Evolutionary conservation across 1,140 invertebrate species (phyloP), one percentile per base, ranked within the genome.

Genomic region (Streblospio benedicti): DNA sequence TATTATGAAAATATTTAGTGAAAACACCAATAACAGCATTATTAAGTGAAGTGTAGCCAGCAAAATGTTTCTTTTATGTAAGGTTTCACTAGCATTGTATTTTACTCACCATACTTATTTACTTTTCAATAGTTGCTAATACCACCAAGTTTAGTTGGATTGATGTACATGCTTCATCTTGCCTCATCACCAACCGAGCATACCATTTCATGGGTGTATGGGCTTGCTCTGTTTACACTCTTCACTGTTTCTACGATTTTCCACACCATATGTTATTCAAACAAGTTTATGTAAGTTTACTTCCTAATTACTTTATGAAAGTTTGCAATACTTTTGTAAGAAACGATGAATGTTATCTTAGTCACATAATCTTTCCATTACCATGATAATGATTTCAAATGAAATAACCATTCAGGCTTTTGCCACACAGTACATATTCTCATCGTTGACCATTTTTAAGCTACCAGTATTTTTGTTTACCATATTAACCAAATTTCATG

Each of bases 241-340:
- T 96, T 96, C 78, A 85, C 84, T 20, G 82, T 93, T 5, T 94
- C 91, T n/a, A 92, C 90, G 20, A 84, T 86, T 68, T 96, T 94
- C 81, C 92, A 96, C 73, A 86, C 85, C 38, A 83, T 91, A 14
- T 92, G 88, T 73, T 93, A 87, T 66, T 67, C 66, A 18, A 76
- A 71, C 54, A 70, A 67, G 52, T 75, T 70, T 53, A 73, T 67
- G 77, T 80, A 70, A 70, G 64, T 66, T 49, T 44, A 23, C 41
- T n/a, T n/a, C n/a, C n/a, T n/a, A n/a, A n/a, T n/a, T n/a, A n/a
- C n/a, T n/a, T n/a, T n/a, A n/a, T n/a, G n/a, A n/a, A n/a, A n/a
- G n/a, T n/a, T n/a, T n/a, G n/a, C n/a, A n/a, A n/a, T n/a, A n/a
- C n/a, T n/a, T n/a, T n/a, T n/a, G n/a, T n/a, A n/a, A n/a, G n/a